Conservation (phyloP, 2,797 vertebrate species). For the Argya squamiceps region DNA sequence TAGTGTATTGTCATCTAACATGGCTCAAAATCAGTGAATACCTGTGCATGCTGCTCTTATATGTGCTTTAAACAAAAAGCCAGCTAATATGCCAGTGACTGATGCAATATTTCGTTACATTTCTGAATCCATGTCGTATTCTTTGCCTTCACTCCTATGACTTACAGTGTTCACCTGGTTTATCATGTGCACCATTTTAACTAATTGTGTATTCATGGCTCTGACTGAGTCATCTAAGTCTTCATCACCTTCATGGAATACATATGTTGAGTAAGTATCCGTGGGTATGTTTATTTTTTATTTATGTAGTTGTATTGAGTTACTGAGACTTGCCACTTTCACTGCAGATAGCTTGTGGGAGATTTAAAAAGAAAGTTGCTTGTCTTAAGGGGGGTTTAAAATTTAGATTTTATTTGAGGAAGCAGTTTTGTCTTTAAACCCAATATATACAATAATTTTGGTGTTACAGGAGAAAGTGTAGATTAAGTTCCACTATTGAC, state of each 20-base stretch:
- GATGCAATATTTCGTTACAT: neutral
- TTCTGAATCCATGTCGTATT: neutral
- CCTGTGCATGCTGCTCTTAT: neutral
- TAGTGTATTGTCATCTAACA: neutral
- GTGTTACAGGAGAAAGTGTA: neutral
- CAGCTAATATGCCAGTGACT: neutral
- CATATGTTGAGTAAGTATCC: constrained; percentile 89
- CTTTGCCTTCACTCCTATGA: constrained; percentile 83
- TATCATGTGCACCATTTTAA: constrained; percentile 93
- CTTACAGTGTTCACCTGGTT: constrained; percentile 91
- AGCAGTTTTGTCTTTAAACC: neutral
- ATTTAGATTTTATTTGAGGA: neutral
- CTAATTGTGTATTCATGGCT: constrained; percentile 95
- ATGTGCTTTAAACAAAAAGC: neutral
- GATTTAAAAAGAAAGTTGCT: neutral
- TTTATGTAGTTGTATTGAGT: neutral
- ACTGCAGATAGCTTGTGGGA: neutral
- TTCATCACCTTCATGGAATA: constrained; percentile 77
- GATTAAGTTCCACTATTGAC: neutral
- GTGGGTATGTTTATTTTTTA: neutral
- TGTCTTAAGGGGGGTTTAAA: neutral
- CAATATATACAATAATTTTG: neutral
- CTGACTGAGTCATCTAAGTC: constrained; percentile 36
- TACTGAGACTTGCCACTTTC: neutral
- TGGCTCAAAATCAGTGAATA: neutral